Percentiles rank a stretch among this genome's conserved stretches.
Evolutionary conservation across 2,888 invertebrate species (phyloP).

Genomic region (Itoplectis maculator): DNA sequence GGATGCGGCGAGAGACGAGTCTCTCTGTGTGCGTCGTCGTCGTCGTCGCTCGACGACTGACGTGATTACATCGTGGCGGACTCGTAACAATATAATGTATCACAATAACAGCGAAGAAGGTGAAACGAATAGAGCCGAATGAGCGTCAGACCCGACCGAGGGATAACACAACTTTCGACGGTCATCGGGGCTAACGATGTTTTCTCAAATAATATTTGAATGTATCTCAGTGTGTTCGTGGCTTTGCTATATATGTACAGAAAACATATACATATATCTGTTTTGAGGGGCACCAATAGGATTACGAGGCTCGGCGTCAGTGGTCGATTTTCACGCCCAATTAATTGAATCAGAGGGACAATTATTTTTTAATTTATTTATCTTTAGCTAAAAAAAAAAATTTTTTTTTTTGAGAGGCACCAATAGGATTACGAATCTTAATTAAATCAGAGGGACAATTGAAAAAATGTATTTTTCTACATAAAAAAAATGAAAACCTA

Average conservation of each 20-base stretch:
- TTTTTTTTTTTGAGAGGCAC: too few species aligned
- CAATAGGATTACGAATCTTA: neutral
- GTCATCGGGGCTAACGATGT: constrained; percentile 83
- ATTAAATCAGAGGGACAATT: too few species aligned
- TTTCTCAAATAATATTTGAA: constrained; percentile 83
- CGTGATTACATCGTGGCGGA: constrained; percentile 60
- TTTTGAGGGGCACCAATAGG: constrained; percentile 5
- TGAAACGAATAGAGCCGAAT: constrained; percentile 50
- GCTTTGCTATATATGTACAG: constrained; percentile 37
- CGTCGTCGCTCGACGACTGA: constrained; percentile 51
- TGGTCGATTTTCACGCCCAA: neutral
- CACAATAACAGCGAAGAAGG: constrained; percentile 43
- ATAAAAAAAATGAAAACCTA: neutral
- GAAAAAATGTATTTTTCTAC: neutral
- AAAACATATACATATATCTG: too few species aligned
- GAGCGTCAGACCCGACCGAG: constrained; percentile 46
- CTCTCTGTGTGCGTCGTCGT: constrained; percentile 10
- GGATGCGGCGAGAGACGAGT: constrained; percentile 14
- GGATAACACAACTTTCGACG: constrained; percentile 76
- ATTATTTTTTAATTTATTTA: too few species aligned
- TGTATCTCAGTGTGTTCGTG: constrained; percentile 70
- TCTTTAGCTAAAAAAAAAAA: too few species aligned
- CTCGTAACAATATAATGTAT: constrained; percentile 55
- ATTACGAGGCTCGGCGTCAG: constrained; percentile 14
- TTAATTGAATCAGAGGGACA: neutral